phyloP scores from a whole-genome alignment of 2,888 invertebrate genomes.

The Crematogaster levior region DNA sequence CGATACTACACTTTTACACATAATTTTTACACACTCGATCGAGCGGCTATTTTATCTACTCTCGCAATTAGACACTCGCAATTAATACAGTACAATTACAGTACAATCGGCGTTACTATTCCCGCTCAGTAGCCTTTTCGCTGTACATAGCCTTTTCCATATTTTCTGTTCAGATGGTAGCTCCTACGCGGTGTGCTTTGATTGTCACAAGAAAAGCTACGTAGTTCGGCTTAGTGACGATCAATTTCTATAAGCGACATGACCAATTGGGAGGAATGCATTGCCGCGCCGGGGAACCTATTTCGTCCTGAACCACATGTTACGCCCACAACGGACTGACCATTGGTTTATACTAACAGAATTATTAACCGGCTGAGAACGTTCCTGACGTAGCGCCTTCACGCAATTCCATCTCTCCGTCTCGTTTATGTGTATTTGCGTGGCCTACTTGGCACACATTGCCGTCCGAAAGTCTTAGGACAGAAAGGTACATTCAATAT shows the following conservation, averaged over 20 bases:
- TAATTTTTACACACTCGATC: conserved; percentile 10
- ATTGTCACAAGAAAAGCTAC: conserved; percentile 85
- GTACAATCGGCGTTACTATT: conserved; percentile 48
- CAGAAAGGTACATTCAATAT: conserved; percentile 12
- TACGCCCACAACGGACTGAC: conserved; percentile 69
- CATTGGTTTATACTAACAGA: conserved; percentile 73
- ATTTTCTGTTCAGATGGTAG: conserved; percentile 84
- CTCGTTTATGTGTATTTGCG: conserved; percentile 13
- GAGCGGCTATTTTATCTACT: conserved; percentile 28
- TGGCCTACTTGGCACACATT: conserved; percentile 22
- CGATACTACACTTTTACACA: background rate
- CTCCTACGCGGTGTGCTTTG: conserved; percentile 84
- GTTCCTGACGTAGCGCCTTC: conserved; percentile 63
- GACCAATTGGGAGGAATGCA: conserved; percentile 71
- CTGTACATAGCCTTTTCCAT: conserved; percentile 83
- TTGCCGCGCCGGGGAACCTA: conserved; percentile 69
- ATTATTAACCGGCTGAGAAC: conserved; percentile 69
- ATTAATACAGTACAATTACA: conserved; percentile 62
- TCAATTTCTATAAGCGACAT: conserved; percentile 81
- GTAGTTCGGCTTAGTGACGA: conserved; percentile 85
- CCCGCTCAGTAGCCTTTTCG: conserved; percentile 74
- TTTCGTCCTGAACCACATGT: conserved; percentile 67
- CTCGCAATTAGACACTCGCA: conserved; percentile 16
- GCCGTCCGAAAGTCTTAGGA: conserved; percentile 35
- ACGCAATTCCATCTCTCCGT: conserved; percentile 68